Conservation (phyloP, 2,797 vertebrate genomes). For the Sorex maritimensis region DNA sequence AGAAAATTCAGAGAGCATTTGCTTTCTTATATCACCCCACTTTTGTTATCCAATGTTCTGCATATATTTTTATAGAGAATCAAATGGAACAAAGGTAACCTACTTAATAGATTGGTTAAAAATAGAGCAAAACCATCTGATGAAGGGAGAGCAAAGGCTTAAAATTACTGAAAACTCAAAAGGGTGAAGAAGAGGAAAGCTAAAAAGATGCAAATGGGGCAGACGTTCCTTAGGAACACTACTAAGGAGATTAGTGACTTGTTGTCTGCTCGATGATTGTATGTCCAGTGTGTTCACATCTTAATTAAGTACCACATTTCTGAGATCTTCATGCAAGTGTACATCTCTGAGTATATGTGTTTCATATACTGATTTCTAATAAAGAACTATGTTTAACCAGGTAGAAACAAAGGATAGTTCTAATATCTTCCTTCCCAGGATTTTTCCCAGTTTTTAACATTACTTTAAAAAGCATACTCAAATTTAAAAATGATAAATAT, state of each 20-base stretch:
- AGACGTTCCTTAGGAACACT: neutral
- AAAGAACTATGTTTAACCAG: neutral
- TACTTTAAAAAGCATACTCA: neutral
- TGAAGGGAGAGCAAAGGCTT: neutral
- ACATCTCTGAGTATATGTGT: neutral
- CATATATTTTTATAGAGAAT: neutral
- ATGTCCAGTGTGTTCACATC: neutral
- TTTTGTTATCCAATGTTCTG: neutral
- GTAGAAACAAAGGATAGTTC: neutral
- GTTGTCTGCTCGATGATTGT: neutral
- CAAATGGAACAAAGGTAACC: neutral
- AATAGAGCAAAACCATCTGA: neutral
- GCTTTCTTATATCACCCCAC: neutral
- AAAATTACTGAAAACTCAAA: neutral
- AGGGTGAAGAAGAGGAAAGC: neutral
- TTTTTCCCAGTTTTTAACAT: constrained; percentile 15
- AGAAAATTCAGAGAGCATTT: neutral
- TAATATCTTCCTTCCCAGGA: neutral
- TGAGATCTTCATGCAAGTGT: neutral
- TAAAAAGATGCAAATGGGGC: neutral
- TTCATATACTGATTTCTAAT: neutral
- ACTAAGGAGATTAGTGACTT: too few relatives aligned
- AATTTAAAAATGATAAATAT: neutral
- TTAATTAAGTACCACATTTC: neutral
- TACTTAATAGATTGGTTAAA: neutral